A percentile compares a stretch with the other conserved stretches of the same genome.
phyloP scores from a whole-genome alignment of 2,113 vertebrate genomes.

The Axis porcinus region DNA sequence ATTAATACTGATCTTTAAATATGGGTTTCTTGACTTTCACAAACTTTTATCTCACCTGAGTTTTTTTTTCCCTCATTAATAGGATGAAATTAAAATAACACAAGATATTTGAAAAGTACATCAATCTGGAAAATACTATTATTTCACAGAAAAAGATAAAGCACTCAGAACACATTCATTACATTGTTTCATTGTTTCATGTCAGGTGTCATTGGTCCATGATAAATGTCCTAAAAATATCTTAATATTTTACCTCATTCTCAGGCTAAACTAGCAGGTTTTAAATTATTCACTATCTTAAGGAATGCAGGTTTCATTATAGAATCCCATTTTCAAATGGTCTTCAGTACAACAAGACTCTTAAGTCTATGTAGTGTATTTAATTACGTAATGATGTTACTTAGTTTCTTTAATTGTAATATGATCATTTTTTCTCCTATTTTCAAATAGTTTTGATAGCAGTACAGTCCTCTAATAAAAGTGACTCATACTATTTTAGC shows the following conservation, averaged over 20 bases:
- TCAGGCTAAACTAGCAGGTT: not conserved
- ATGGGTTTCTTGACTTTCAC: not conserved
- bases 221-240: not conserved
- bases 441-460: not conserved
- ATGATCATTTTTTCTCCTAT: not conserved
- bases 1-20: not conserved
- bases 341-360: not conserved
- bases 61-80: not conserved
- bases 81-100: constrained; percentile 19
- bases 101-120: not conserved
- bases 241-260: not conserved
- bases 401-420: constrained; percentile 8
- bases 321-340: not conserved
- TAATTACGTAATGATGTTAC: not conserved
- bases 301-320: not conserved
- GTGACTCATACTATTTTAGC: not conserved
- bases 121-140: not conserved
- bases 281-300: not conserved
- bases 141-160: not conserved
- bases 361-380: not conserved
- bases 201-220: not conserved
- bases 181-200: not conserved
- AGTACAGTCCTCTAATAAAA: not conserved
- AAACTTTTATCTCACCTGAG: not conserved
- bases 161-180: not conserved